These are phyloP conservation scores for Pangasius sanitwongsei DNA, from an alignment of 2,797 vertebrate genomes.

Conservation along the genomic window DNA sequence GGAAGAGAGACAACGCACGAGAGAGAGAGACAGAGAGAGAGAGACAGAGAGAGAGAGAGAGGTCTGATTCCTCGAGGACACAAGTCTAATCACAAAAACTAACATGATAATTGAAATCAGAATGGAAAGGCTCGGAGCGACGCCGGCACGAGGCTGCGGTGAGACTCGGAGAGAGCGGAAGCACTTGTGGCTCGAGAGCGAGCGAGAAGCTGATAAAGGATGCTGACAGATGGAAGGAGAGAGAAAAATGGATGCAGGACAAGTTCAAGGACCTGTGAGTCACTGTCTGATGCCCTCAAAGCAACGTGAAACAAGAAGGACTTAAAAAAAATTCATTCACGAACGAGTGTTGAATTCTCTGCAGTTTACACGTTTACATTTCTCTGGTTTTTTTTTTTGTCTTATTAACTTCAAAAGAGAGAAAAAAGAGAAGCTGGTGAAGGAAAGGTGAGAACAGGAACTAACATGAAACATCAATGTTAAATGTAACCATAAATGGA, in stretches of 20 bases:
- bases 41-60: constrained; percentile 76
- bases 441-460: not conserved
- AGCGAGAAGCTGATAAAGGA: constrained; percentile 10
- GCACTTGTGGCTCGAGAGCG: constrained; percentile 37
- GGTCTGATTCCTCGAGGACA: constrained; percentile 83
- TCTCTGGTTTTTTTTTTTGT: not conserved
- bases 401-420: not conserved
- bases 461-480: not conserved
- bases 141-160: constrained; percentile 64
- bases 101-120: constrained; percentile 86
- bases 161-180: constrained; percentile 61
- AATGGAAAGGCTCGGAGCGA: constrained; percentile 80
- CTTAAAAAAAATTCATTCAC: not conserved
- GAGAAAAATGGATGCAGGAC: constrained; percentile 36
- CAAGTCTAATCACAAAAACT: constrained; percentile 83
- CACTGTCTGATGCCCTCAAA: constrained; percentile 1
- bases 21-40: constrained; percentile 72
- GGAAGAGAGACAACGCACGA: constrained; percentile 62
- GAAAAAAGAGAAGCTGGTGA: not conserved
- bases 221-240: constrained; percentile 40
- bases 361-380: not conserved
- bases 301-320: not conserved
- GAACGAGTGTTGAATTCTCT: not conserved
- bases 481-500: not conserved
- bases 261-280: constrained; percentile 32